Conservation (phyloP, 2,113 vertebrate genomes). For the Acinonyx jubatus region DNA sequence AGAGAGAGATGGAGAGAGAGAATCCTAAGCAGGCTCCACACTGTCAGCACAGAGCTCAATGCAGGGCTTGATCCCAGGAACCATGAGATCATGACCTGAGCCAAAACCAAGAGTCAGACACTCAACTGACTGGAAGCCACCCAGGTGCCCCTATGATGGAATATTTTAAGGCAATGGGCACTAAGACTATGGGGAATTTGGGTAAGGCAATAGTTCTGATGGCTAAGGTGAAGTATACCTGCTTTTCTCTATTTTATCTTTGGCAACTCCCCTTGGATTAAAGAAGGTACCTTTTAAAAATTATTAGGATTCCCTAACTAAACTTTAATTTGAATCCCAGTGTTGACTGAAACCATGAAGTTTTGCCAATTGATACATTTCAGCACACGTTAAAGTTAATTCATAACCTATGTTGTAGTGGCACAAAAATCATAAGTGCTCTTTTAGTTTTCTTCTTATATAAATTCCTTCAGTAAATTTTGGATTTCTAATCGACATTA, state of each 20-base stretch:
- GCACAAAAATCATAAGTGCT: background rate
- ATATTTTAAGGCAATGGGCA: background rate
- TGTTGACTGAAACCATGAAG: background rate
- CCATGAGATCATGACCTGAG: no score
- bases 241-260: background rate
- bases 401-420: background rate
- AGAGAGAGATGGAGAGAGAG: no score
- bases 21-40: no score
- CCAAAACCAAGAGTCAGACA: no score
- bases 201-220: background rate
- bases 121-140: no score
- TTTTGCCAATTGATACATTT: background rate
- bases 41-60: no score
- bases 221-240: background rate
- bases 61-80: no score
- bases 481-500: background rate
- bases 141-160: background rate
- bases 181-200: background rate
- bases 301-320: background rate
- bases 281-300: background rate
- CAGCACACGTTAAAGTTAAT: background rate
- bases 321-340: background rate
- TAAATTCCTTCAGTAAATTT: background rate
- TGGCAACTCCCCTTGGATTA: background rate
- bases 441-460: background rate